These are phyloP conservation scores for Caenorhabditis zanzibari DNA, from an alignment of 2,888 invertebrate genomes.

Conservation along the genomic window DNA sequence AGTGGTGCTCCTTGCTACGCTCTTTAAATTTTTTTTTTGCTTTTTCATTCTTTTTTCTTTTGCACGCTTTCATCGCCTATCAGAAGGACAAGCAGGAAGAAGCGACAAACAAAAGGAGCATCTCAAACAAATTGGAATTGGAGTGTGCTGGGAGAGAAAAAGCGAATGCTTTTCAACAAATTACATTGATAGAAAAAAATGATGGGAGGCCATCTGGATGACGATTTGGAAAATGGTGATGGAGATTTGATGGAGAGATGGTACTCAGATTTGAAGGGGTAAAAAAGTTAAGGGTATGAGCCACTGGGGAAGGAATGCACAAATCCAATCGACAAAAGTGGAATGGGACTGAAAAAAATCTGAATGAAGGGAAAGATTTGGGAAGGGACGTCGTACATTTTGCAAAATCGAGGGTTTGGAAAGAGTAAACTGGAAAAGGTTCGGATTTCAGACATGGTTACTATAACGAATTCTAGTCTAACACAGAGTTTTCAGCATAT, in stretches of 20 bases:
- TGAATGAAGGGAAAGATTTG: neutral
- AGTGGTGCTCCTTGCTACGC: conserved; percentile 38
- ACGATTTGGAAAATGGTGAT: conserved; percentile 44
- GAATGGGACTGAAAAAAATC: conserved; percentile 9
- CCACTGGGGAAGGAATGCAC: conserved; percentile 42
- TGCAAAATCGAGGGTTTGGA: too few relatives aligned
- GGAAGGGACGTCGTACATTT: too few relatives aligned
- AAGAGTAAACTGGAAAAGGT: too few relatives aligned
- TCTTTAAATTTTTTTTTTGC: conserved; percentile 50
- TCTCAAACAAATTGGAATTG: conserved; percentile 65
- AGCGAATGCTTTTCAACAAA: conserved; percentile 64
- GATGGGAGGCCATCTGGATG: conserved; percentile 40
- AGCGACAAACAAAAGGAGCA: conserved; percentile 60
- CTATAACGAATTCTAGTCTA: too few relatives aligned
- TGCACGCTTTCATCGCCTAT: conserved; percentile 51
- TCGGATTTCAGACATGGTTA: too few relatives aligned
- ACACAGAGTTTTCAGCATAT: too few relatives aligned
- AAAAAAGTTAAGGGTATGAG: conserved; percentile 40
- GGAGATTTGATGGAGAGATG: conserved; percentile 32
- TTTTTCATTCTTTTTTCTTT: conserved; percentile 31
- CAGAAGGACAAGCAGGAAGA: conserved; percentile 45
- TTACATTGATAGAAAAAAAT: conserved; percentile 66
- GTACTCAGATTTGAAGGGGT: conserved; percentile 42
- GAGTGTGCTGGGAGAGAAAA: conserved; percentile 30
- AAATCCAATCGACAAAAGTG: conserved; percentile 33